Evolutionary conservation across 2,888 invertebrate species (phyloP), one percentile per base, ranked within the genome.

Genomic region (Arge pagana): DNA sequence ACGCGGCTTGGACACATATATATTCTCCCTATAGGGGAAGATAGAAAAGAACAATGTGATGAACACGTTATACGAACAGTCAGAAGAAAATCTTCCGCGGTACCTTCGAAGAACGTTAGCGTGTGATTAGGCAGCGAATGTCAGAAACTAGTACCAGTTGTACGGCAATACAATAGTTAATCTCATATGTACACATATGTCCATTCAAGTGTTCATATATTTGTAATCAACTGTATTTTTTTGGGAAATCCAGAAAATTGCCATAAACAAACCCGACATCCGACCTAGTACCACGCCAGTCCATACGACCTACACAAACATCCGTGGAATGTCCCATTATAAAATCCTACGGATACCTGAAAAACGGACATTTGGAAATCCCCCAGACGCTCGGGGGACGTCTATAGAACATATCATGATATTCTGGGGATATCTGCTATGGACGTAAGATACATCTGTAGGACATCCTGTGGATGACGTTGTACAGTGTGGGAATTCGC

Each of bases 401-500:
- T 3, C 24, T 13, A 39, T 39, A 13, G 24, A 24, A 39, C 39
- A 23, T 39, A 39, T 7, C 24, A 24, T 21, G 39, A 39, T 39
- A 39, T 39, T 39, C 24, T 39, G 39, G 4, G 23, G 39, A 39
- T 39, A 39, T 23, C 13, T 13, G 39, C 13, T 13, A 8, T 24
- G 13, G 13, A 24, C 24, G n/a, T 39, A 13, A 24, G 15, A 24
- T 24, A 24, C 13, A 24, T 39, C 15, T 8, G 39, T 39, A n/a
- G 24, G 39, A 39, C 15, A 24, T 39, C 39, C 39, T 13, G 39
- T 24, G 39, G 39, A 39, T 39, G 24, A 39, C 39, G 11, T 23
- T 23, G 39, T 39, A 13, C 39, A 23, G 39, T 23, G 39, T 39
- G 39, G 23, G 39, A n/a, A n/a, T n/a, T n/a, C n/a, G n/a, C n/a